A percentile compares a stretch with the other conserved stretches of the same genome.
phyloP scores from a whole-genome alignment of 2,797 vertebrate species.

The Chrysolophus pictus region DNA sequence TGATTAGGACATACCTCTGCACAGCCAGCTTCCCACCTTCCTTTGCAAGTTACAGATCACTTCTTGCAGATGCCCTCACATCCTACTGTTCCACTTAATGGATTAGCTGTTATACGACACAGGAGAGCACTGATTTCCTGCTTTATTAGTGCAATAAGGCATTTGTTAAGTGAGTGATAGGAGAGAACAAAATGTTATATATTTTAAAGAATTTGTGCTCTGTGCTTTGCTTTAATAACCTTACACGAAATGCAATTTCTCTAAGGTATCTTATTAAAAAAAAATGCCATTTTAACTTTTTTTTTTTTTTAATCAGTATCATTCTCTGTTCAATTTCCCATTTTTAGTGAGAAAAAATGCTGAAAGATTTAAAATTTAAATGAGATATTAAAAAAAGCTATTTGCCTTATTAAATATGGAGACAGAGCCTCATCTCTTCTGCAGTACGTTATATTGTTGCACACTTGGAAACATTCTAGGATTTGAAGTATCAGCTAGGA shows the following conservation, averaged over 20 bases:
- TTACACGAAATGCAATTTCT: background rate
- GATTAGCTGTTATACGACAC: background rate
- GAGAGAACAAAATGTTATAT: background rate
- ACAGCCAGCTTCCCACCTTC: background rate
- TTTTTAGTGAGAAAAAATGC: background rate
- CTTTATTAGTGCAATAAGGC: background rate
- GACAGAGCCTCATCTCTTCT: background rate
- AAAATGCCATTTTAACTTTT: background rate
- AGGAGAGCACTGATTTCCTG: background rate
- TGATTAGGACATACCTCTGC: background rate
- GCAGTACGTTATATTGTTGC: background rate
- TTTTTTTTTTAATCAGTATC: background rate
- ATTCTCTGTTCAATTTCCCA: background rate
- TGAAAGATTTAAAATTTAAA: background rate
- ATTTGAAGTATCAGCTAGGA: background rate
- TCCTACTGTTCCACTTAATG: constrained; percentile 11
- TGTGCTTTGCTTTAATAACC: background rate
- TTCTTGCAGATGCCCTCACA: background rate
- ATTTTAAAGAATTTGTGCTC: background rate
- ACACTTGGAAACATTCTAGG: background rate
- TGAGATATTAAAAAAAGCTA: background rate
- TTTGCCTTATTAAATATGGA: background rate
- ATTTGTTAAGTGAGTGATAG: background rate
- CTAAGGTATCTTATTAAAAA: background rate
- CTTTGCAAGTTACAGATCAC: background rate